These are phyloP conservation scores for Itoplectis maculator DNA, from an alignment of 2,888 invertebrate genomes.

Conservation along the genomic window DNA sequence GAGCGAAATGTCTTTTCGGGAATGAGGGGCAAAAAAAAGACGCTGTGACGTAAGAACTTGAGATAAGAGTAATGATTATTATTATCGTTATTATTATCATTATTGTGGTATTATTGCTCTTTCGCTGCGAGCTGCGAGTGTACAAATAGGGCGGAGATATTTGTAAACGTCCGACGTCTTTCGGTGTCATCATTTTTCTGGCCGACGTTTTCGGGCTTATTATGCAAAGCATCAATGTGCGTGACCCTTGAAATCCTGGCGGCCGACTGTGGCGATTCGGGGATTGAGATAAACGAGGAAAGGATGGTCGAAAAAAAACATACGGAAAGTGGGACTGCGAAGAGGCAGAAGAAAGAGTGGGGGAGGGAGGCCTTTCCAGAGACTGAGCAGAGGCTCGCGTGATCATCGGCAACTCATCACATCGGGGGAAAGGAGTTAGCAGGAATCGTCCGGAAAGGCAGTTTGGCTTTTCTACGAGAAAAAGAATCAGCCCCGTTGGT, in stretches of 20 bases:
- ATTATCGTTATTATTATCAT: conserved; percentile 8
- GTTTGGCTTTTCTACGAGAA: not conserved
- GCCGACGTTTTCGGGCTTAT: not conserved
- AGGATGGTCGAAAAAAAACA: conserved; percentile 1
- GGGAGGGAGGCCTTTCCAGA: not conserved
- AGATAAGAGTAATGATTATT: conserved; percentile 22
- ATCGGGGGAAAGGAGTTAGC: conserved; percentile 18
- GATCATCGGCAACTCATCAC: conserved; percentile 13
- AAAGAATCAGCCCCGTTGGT: not conserved
- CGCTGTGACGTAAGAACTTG: conserved; percentile 10
- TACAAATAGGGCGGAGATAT: not conserved
- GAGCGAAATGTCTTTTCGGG: conserved; percentile 4
- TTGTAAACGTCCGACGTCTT: not conserved
- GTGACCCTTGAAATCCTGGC: conserved; percentile 1
- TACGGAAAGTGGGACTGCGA: not conserved
- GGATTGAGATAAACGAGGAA: not conserved
- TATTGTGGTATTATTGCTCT: conserved; percentile 1
- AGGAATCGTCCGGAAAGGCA: conserved; percentile 5
- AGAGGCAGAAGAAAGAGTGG: not conserved
- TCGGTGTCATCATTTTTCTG: not conserved
- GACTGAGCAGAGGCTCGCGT: conserved; percentile 5
- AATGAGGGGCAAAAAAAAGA: not conserved
- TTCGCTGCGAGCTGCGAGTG: not conserved
- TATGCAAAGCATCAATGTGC: conserved; percentile 2
- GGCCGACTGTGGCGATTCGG: conserved; percentile 9